These are phyloP conservation scores for Engystomops pustulosus DNA, from an alignment of 2,113 vertebrate genomes.

Conservation along the genomic window DNA sequence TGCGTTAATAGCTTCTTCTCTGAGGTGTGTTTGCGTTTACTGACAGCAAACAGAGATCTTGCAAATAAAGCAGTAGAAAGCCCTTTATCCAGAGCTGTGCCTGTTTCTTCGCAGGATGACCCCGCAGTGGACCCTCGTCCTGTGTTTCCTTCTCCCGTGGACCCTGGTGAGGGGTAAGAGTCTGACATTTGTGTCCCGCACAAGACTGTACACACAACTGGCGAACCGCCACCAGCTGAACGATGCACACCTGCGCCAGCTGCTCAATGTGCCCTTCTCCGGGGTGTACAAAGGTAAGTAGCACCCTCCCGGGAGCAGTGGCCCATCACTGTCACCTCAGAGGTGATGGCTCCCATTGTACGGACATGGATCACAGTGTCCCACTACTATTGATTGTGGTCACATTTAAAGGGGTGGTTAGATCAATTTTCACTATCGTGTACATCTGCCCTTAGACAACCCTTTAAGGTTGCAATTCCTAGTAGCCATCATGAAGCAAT, in stretches of 20 bases:
- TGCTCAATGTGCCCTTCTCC: neutral
- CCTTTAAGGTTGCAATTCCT: too few relatives aligned
- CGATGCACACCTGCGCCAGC: fast-evolving
- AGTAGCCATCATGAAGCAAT: too few relatives aligned
- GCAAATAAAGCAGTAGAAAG: neutral
- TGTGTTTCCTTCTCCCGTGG: slow-evolving; percentile 43
- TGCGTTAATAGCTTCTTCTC: too few relatives aligned
- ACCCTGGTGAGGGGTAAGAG: neutral
- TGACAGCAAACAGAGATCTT: too few relatives aligned
- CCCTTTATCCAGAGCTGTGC: too few relatives aligned
- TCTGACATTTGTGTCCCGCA: neutral
- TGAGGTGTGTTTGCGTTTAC: neutral
- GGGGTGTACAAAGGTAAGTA: slow-evolving; percentile 25
- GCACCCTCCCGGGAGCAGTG: neutral
- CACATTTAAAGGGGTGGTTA: too few relatives aligned
- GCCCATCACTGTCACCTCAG: neutral
- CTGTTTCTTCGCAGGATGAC: slow-evolving; percentile 21
- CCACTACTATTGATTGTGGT: too few relatives aligned
- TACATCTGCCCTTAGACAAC: too few relatives aligned
- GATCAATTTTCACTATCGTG: too few relatives aligned
- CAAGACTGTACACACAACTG: neutral
- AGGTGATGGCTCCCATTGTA: too few relatives aligned
- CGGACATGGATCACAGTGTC: too few relatives aligned
- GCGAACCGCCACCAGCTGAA: neutral
- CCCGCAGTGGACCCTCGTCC: neutral